Evolutionary conservation across 2,888 invertebrate species (phyloP).

Genomic region (Hartigia nigra): DNA sequence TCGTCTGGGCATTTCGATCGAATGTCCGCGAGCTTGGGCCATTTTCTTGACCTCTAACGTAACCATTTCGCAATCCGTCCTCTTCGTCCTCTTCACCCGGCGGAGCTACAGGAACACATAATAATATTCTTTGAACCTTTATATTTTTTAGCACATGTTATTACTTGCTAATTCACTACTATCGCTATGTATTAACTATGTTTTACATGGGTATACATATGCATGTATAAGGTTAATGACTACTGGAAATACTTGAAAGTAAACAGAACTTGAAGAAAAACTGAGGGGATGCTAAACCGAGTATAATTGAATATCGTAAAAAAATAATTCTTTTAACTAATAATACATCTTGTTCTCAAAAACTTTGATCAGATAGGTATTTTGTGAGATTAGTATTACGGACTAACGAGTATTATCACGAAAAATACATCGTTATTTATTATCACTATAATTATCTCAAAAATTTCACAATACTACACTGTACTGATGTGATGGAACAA

Average conservation of each 20-base stretch:
- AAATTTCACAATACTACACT: neutral
- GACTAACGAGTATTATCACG: neutral
- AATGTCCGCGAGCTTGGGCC: constrained; percentile 32
- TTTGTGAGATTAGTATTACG: neutral
- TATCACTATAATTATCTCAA: neutral
- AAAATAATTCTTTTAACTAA: neutral
- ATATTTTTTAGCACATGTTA: neutral
- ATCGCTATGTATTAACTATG: neutral
- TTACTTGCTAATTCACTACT: neutral
- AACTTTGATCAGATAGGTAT: neutral
- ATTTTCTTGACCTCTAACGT: constrained; percentile 48
- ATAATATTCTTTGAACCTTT: neutral
- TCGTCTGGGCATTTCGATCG: constrained; percentile 38
- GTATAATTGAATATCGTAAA: neutral
- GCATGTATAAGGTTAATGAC: neutral
- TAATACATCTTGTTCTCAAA: neutral
- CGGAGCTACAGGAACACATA: constrained; percentile 46
- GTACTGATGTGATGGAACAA: neutral
- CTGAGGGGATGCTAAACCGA: neutral
- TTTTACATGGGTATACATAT: neutral
- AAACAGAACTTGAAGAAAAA: neutral
- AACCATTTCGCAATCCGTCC: constrained; percentile 53
- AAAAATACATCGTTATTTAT: neutral
- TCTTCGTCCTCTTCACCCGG: constrained; percentile 63
- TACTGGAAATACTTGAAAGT: neutral